Base-by-base conservation (phyloP, 2,888 invertebrate species). In the Diadromus collaris region DNA sequence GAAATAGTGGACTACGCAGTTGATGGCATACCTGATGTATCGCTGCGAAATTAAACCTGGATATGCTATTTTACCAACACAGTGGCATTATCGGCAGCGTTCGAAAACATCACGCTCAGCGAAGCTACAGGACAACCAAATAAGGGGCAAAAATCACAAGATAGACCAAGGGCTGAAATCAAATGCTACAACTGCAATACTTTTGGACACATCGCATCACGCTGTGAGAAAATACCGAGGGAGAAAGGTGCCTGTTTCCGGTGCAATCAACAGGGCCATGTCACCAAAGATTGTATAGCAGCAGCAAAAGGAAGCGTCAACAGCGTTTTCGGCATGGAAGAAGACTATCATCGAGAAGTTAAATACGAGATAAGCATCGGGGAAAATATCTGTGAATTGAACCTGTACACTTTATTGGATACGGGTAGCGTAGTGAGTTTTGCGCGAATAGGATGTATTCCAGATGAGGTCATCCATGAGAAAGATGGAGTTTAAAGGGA, bases 1-100 rank as follows among this genome's bases (percentile, higher is more conserved):
- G 80, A 82, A 9, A 81, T 82, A 2, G 48, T 82, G 0, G 78
- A 82, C 32, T 81, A 81, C 56, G 29, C 79, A 1, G 67, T 83
- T 10, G 79, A 81, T 6, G 80, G 81, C 2, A 77, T 83, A 34
- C 77, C 78, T 16, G 81, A 83, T 65, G 16, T 7, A 19, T 9
- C 7, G 2, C 10, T 83, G 16, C 64, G 56, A 10, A 76, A 80
- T 68, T 80, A 83, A 44, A 79, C 81, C n/a, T n/a, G 0, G n/a
- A 76, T 1, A 78, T 81, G 44, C 74, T n/a, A n/a, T n/a, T n/a
- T n/a, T n/a, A n/a, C n/a, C n/a, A n/a, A 78, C 16, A 13, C 29
- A 0, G 80, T 83, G 27, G 2, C n/a, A 0, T 46, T 81, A 44
- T 69, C 80, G 10, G 41, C 32, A 7, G 82, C 79, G 1, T 82